Base-by-base conservation (phyloP, 1,140 invertebrate species). In the Lepidurus packardi region DNA sequence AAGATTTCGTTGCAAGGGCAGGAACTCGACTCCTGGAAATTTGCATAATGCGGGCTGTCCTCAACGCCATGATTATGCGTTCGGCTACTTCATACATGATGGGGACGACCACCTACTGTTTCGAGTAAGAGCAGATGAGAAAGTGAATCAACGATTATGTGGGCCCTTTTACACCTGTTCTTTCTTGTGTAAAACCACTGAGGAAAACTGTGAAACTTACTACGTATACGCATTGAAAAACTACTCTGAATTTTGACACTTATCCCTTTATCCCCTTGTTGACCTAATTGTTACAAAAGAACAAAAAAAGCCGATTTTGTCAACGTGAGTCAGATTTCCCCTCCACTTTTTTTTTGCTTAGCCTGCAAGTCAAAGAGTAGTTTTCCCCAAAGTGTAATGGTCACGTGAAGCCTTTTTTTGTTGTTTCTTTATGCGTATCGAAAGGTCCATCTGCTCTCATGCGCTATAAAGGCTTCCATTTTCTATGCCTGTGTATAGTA, bases 391-490 rank as follows among this genome's bases (percentile, higher is more conserved):
- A 13, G 53, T 16, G 21, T 65, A 21, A 13, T 65, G 53, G 53
- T 65, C 13, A 65, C 21, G 0, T 65, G 53, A 65, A 65, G 53
- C 53, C 53, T 21, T 65, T 65, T 65, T 65, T 65, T 65, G 53
- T 65, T 65, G 21, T 65, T 65, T 65, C 21, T 13, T 65, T 65
- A 21, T 65, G 53, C 53, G 21, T 65, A 65, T 65, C 53, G 53
- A 65, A 65, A n/a, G 53, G 53, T 65, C 53, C 53, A 65, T 65
- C 53, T 65, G 53, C 53, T 65, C 53, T 65, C 1, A 21, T 65
- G 53, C 53, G 16, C 13, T 65, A 9, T 13, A 13, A 65, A 65
- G 53, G 53, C 21, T 65, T 65, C 53, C 53, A 65, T 65, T 65
- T 65, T 65, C 53, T 65, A 65, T 65, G 53, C 16, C 21, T 7